These are phyloP conservation scores for Dione vanillae DNA, from an alignment of 2,888 invertebrate species.

Conservation along the genomic window DNA sequence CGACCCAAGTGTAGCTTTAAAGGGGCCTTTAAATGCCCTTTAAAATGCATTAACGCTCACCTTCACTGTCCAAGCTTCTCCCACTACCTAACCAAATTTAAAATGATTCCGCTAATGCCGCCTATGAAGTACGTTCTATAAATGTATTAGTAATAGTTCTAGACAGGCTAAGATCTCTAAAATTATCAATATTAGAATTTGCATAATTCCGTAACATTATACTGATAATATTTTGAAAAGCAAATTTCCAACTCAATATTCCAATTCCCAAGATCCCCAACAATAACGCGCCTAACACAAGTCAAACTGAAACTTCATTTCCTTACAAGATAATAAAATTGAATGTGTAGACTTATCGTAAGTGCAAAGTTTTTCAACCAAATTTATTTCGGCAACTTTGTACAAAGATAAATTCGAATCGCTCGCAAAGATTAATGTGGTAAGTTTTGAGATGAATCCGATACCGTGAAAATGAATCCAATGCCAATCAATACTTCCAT, in stretches of 20 bases:
- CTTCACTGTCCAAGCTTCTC: no score
- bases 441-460: constrained; percentile 40
- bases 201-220: background rate
- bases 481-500: constrained; percentile 43
- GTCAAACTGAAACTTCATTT: constrained; percentile 17
- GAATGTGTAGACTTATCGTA: constrained; percentile 38
- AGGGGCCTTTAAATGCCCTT: no score
- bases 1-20: no score
- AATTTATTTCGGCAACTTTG: constrained; percentile 66
- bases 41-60: no score
- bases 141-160: no score
- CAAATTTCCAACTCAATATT: background rate
- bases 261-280: background rate
- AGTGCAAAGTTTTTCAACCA: constrained; percentile 53
- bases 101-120: no score
- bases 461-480: constrained; percentile 42
- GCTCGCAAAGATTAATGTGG: constrained; percentile 68
- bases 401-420: constrained; percentile 72
- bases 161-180: no score
- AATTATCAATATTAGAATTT: background rate
- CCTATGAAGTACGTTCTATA: no score
- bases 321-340: constrained; percentile 31
- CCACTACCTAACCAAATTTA: no score
- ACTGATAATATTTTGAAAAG: no score
- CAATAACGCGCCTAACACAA: constrained; percentile 12